phyloP scores from a whole-genome alignment of 2,888 invertebrate species.

The Cantharis nigra region DNA sequence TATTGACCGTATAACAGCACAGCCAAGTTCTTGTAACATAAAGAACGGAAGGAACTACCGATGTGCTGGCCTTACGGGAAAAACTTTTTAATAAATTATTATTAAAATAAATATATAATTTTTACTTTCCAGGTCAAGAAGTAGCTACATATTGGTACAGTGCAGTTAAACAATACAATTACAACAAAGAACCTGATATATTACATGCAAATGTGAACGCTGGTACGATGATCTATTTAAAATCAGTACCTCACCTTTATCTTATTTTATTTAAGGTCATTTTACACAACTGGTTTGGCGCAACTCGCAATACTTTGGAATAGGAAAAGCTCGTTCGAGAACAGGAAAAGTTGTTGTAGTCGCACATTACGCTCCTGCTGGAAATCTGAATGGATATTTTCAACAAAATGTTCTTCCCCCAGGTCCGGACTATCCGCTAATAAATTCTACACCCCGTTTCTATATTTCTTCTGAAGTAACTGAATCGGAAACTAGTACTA shows the following conservation, averaged over 20 bases:
- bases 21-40: neutral
- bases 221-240: conserved; percentile 57
- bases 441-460: conserved; percentile 24
- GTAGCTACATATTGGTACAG: conserved; percentile 83
- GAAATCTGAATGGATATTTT: conserved; percentile 75
- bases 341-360: conserved; percentile 83
- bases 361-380: conserved; percentile 82
- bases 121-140: conserved; percentile 68
- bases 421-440: conserved; percentile 48
- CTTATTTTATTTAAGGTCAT: conserved; percentile 64
- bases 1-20: neutral
- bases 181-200: conserved; percentile 72
- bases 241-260: conserved; percentile 14
- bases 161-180: conserved; percentile 76
- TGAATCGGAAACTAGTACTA: conserved; percentile 31
- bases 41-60: neutral
- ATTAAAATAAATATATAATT: conserved; percentile 8
- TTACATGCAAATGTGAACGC: conserved; percentile 79
- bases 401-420: conserved; percentile 79
- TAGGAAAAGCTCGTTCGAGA: conserved; percentile 78
- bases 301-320: conserved; percentile 74
- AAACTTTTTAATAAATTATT: neutral
- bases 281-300: conserved; percentile 89
- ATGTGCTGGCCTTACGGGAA: neutral
- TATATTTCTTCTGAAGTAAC: conserved; percentile 33